Conservation (phyloP, 2,797 vertebrate genomes). For the Sebastes kiyomatsui region DNA sequence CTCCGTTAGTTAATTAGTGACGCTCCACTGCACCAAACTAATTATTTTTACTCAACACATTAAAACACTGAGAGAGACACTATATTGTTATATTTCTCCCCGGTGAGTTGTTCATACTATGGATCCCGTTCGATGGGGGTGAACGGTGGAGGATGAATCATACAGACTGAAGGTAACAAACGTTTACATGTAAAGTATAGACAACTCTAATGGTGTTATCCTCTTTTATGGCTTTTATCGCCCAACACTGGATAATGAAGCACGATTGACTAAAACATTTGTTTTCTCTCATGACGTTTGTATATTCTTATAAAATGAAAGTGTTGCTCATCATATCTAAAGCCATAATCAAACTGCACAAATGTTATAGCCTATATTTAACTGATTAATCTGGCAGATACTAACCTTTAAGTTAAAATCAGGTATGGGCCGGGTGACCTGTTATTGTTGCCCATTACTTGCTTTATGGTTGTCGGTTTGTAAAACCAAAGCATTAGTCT, state of each 20-base stretch:
- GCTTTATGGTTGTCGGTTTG: neutral
- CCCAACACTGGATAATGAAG: neutral
- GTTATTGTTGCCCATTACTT: neutral
- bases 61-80: neutral
- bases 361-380: neutral
- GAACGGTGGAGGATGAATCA: neutral
- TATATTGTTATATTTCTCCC: neutral
- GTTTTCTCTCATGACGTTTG: neutral
- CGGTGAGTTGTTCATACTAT: neutral
- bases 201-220: neutral
- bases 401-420: neutral
- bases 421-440: neutral
- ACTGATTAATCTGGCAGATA: neutral
- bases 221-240: neutral
- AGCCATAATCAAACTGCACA: neutral
- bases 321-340: no score
- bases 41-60: slow-evolving; percentile 7
- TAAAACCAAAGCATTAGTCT: neutral
- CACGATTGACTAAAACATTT: neutral
- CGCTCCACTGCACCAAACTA: neutral
- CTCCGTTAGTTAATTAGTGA: slow-evolving; percentile 9
- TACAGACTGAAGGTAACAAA: neutral
- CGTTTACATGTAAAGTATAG: neutral
- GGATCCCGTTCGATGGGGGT: neutral
- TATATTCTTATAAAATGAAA: neutral